These are phyloP conservation scores for Protodeltote pygarga DNA, from an alignment of 2,888 invertebrate genomes.

Conservation along the genomic window DNA sequence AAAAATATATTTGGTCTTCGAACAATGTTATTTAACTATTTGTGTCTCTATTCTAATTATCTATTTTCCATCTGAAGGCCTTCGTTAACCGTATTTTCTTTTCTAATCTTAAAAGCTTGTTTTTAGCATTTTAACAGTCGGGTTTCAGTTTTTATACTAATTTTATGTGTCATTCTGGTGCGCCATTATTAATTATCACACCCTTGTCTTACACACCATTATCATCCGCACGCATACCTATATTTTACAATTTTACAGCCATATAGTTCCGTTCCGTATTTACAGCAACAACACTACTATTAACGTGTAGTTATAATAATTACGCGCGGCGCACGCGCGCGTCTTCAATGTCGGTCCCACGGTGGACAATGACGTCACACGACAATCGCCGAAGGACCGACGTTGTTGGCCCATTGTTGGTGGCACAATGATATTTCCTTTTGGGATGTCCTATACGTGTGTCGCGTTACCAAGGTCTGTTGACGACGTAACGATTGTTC, in stretches of 20 bases:
- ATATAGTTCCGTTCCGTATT: constrained; percentile 37
- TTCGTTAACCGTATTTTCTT: too few species aligned
- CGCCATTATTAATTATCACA: too few species aligned
- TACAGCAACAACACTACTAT: constrained; percentile 28
- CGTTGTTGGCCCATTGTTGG: constrained; percentile 58
- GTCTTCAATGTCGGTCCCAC: constrained; percentile 79
- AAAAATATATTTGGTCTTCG: too few species aligned
- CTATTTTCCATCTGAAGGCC: too few species aligned
- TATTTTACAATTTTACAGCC: constrained; percentile 20
- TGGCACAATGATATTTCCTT: constrained; percentile 63
- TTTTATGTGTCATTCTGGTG: too few species aligned
- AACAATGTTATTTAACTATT: too few species aligned
- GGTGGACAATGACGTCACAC: constrained; percentile 66
- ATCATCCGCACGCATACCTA: constrained; percentile 3
- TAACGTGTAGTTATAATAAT: constrained; percentile 39
- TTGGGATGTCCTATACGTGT: constrained; percentile 55
- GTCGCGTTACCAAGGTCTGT: constrained; percentile 52
- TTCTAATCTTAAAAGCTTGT: too few species aligned
- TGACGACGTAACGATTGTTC: constrained; percentile 25
- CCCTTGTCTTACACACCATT: too few species aligned
- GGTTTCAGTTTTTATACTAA: too few species aligned
- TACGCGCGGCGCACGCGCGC: constrained; percentile 38
- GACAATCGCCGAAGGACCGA: constrained; percentile 61
- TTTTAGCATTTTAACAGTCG: too few species aligned
- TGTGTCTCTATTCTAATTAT: too few species aligned